These are phyloP conservation scores for Eupithecia tripunctaria DNA, from an alignment of 2,888 invertebrate species.

Conservation along the genomic window DNA sequence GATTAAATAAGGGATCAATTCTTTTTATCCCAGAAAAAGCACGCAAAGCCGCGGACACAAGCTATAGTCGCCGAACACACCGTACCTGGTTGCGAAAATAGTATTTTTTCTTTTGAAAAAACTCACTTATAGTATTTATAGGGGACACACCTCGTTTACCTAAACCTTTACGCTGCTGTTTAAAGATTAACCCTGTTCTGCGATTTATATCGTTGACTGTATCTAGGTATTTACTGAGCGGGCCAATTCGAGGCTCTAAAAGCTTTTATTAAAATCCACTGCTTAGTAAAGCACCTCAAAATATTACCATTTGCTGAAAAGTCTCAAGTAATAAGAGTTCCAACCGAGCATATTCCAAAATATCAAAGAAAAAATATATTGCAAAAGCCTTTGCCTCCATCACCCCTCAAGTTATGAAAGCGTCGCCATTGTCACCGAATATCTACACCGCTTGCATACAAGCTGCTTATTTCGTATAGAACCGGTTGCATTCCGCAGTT, in stretches of 20 bases:
- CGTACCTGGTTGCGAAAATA: no score
- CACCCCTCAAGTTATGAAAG: slow-evolving; percentile 14
- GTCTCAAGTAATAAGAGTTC: not conserved
- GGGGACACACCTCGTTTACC: no score
- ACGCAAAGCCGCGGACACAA: no score
- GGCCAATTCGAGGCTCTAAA: not conserved
- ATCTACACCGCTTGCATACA: slow-evolving; percentile 17
- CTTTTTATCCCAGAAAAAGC: no score
- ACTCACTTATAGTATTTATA: no score
- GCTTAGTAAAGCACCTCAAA: not conserved
- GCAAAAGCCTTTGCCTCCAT: slow-evolving; percentile 7
- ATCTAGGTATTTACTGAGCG: not conserved
- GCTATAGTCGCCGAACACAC: no score
- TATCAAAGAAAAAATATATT: slow-evolving; percentile 10
- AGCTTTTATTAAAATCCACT: not conserved
- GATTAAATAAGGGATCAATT: no score
- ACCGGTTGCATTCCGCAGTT: slow-evolving; percentile 60
- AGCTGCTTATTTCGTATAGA: slow-evolving; percentile 27
- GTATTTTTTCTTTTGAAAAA: no score
- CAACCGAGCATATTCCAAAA: not conserved
- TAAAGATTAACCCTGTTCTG: not conserved
- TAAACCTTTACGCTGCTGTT: not conserved
- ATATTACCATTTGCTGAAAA: not conserved
- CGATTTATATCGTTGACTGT: not conserved
- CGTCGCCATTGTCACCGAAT: slow-evolving; percentile 14